Percentiles rank a stretch among this genome's conserved stretches.
These are phyloP conservation scores for Lepisosteus oculatus DNA, from an alignment of 2,113 vertebrate species.

Conservation along the genomic window DNA sequence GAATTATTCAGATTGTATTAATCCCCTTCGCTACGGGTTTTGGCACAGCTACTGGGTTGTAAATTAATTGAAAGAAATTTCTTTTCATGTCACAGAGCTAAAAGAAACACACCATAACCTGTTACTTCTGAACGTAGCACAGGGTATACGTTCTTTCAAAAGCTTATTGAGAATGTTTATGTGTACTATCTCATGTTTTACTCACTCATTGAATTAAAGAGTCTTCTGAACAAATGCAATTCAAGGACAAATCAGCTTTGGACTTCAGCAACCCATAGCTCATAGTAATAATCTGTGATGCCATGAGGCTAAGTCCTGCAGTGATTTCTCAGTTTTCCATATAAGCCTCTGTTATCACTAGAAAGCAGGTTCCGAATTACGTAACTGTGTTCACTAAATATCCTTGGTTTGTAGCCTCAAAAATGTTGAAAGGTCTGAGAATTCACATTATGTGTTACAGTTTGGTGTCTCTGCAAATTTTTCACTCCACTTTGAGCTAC, in stretches of 20 bases:
- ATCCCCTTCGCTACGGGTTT: constrained; percentile 8
- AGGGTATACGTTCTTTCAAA: not conserved
- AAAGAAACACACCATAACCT: no score
- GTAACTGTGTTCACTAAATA: constrained; percentile 40
- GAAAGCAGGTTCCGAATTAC: constrained; percentile 52
- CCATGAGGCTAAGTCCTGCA: constrained; percentile 44
- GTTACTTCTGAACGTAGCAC: no score
- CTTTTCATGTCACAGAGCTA: no score
- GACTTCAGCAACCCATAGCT: constrained; percentile 36
- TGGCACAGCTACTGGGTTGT: not conserved
- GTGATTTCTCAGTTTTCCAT: constrained; percentile 42
- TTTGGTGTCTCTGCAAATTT: constrained; percentile 44
- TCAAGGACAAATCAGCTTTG: constrained; percentile 40
- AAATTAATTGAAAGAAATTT: constrained; percentile 14
- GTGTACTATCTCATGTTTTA: not conserved
- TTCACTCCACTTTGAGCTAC: not conserved
- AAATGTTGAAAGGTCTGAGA: constrained; percentile 33
- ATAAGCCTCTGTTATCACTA: constrained; percentile 57
- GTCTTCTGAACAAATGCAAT: constrained; percentile 15
- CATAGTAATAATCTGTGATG: constrained; percentile 44
- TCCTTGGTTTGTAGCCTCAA: constrained; percentile 28
- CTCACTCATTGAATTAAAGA: not conserved
- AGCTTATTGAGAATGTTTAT: not conserved
- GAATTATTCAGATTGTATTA: constrained; percentile 32
- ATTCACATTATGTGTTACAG: constrained; percentile 18